Percentiles rank a stretch among this genome's conserved stretches.
phyloP scores from a whole-genome alignment of 2,888 invertebrate species.

The Drosophila ochracea region DNA sequence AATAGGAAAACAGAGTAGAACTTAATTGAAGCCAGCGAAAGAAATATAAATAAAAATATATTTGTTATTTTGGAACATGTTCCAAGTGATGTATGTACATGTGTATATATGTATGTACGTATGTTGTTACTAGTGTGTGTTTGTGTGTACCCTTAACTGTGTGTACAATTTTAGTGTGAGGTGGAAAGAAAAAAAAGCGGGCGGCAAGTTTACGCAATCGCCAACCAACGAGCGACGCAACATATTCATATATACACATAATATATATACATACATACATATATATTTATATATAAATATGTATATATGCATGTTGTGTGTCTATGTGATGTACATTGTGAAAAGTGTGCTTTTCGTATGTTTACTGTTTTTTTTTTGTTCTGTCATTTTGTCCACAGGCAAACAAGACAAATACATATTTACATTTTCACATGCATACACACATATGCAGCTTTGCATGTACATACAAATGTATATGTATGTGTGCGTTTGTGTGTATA shows the following conservation, averaged over 20 bases:
- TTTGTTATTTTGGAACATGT: slow-evolving; percentile 69
- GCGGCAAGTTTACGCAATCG: slow-evolving; percentile 81
- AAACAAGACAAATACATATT: slow-evolving; percentile 62
- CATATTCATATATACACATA: slow-evolving; percentile 30
- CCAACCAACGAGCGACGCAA: slow-evolving; percentile 57
- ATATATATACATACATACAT: slow-evolving; percentile 19
- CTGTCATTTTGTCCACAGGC: slow-evolving; percentile 59
- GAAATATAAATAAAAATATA: slow-evolving; percentile 54
- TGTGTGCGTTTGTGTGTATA: slow-evolving; percentile 27
- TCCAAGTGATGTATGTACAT: slow-evolving; percentile 55
- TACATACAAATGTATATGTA: slow-evolving; percentile 18
- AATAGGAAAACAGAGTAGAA: slow-evolving; percentile 22
- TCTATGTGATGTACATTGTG: slow-evolving; percentile 58
- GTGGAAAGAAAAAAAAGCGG: slow-evolving; percentile 74
- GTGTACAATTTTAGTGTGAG: slow-evolving; percentile 78
- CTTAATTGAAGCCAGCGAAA: slow-evolving; percentile 15
- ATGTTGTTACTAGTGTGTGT: slow-evolving; percentile 12
- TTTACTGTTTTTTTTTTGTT: slow-evolving; percentile 64
- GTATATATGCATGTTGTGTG: slow-evolving; percentile 1
- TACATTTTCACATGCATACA: slow-evolving; percentile 49
- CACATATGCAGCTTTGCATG: slow-evolving; percentile 9
- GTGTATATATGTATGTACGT: slow-evolving; percentile 23
- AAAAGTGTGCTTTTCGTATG: slow-evolving; percentile 80
- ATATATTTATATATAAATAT: slow-evolving; percentile 1
- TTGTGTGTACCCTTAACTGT: slow-evolving; percentile 53